Percentiles rank a stretch among this genome's conserved stretches.
phyloP scores from a whole-genome alignment of 2,113 vertebrate genomes.

The Semnornis frantzii region DNA sequence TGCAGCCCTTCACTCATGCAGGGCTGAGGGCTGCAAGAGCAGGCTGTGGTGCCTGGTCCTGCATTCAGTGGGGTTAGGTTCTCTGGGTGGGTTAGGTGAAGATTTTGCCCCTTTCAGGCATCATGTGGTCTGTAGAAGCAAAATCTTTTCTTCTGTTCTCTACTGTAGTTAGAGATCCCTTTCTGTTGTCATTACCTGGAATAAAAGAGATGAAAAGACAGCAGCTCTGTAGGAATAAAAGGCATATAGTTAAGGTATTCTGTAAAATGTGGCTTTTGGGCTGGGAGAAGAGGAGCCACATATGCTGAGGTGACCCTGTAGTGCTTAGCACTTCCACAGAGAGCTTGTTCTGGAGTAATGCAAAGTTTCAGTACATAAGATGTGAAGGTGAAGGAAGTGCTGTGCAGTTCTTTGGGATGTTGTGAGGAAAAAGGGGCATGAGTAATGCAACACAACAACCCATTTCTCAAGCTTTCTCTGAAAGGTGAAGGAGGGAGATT shows the following conservation, averaged over 20 bases:
- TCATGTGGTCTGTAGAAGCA: neutral
- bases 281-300: neutral
- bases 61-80: accelerated
- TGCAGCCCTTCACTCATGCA: accelerated
- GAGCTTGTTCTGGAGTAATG: neutral
- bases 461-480: neutral
- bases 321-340: neutral
- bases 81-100: neutral
- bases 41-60: neutral
- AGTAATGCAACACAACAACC: neutral
- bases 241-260: neutral
- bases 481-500: neutral
- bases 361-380: neutral
- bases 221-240: neutral
- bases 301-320: neutral
- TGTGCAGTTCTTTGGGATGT: accelerated
- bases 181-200: neutral
- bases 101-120: neutral
- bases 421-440: neutral
- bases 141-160: neutral
- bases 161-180: neutral
- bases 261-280: neutral
- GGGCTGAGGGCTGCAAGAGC: neutral
- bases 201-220: neutral
- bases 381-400: neutral